Conservation (phyloP, 2,113 vertebrate species). For the Oostethus manadensis region DNA sequence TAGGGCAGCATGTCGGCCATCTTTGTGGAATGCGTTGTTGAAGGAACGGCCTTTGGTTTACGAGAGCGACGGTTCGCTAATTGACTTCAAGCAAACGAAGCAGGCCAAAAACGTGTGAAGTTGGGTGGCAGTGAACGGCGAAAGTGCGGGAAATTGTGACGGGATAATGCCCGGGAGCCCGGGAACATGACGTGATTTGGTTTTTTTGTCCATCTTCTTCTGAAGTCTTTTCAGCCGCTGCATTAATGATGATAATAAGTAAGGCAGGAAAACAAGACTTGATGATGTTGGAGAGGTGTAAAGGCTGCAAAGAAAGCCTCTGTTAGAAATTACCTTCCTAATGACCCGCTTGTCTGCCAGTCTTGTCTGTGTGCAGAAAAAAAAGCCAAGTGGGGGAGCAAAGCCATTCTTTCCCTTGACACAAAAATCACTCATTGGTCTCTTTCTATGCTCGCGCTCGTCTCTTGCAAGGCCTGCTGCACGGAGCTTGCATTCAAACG, state of each 20-base stretch:
- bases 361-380: constrained; percentile 41
- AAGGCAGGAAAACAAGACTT: constrained; percentile 39
- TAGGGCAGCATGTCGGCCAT: not conserved
- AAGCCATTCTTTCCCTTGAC: constrained; percentile 55
- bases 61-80: not conserved
- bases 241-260: constrained; percentile 35
- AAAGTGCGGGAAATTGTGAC: not conserved
- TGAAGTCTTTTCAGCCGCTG: constrained; percentile 42
- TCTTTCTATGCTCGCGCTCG: constrained; percentile 28
- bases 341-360: constrained; percentile 63
- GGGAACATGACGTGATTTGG: not conserved
- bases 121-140: too few species aligned
- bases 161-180: not conserved
- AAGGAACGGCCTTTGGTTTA: not conserved
- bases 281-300: constrained; percentile 55
- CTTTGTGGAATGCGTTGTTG: not conserved
- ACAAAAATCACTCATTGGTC: constrained; percentile 53
- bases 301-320: constrained; percentile 51
- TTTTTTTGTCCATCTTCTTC: constrained; percentile 3
- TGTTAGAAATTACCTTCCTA: constrained; percentile 66
- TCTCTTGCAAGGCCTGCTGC: constrained; percentile 16
- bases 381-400: constrained; percentile 52
- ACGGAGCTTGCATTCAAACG: constrained; percentile 50
- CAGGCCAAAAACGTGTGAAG: too few species aligned
- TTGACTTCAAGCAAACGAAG: too few species aligned